Base-by-base conservation (phyloP, 2,888 invertebrate species). In the Protonemura montana region DNA sequence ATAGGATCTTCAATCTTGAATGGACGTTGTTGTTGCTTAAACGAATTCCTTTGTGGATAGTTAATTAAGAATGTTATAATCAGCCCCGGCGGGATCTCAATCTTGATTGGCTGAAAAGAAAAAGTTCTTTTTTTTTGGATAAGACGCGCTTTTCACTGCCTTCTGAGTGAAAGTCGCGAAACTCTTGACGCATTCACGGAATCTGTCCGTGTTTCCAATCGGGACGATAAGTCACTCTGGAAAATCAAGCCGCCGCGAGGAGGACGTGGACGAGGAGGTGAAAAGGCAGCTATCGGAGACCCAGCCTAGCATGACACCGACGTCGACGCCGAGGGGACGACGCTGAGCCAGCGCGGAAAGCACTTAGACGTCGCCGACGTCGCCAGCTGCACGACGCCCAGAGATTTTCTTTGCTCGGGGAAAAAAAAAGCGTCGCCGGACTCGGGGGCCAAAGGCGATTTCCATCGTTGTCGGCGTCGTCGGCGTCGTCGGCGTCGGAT, bases 391-490 rank as follows among this genome's bases (percentile, higher is more conserved):
- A 42, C 42, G 35, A 21, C 21, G 84, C 27, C n/a, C 28, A 59
- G 84, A 84, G 84, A 83, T 83, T 83, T 83, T 28, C 83, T 81
- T 81, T 59, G 59, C 59, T 3, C 5, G 81, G 27, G 16, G 42
- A 29, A 35, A 25, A 41, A 83, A 84, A 76, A 76, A 84, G 27
- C n/a, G 59, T 7, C 76, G 29, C 76, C 84, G 59, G 84, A 26
- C 84, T 59, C 59, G 59, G 35, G 59, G 84, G 76, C 87, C 86
- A 87, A 87, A 87, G 87, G 87, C 87, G 87, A 87, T 87, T 87
- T 87, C 87, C 87, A 86, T 83, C 42, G 87, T 86, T 86, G 83
- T 59, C 59, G 59, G 13, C 59, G 59, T 59, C 59, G 59, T 3
- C 59, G 59, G 7, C 59, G 59, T 3, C 59, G 59, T 59, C 59